Percentiles rank a stretch among this genome's conserved stretches.
Evolutionary conservation across 35 echinoderm and acorn worm genomes (phyloP).

Genomic region (Acanthaster planci): DNA sequence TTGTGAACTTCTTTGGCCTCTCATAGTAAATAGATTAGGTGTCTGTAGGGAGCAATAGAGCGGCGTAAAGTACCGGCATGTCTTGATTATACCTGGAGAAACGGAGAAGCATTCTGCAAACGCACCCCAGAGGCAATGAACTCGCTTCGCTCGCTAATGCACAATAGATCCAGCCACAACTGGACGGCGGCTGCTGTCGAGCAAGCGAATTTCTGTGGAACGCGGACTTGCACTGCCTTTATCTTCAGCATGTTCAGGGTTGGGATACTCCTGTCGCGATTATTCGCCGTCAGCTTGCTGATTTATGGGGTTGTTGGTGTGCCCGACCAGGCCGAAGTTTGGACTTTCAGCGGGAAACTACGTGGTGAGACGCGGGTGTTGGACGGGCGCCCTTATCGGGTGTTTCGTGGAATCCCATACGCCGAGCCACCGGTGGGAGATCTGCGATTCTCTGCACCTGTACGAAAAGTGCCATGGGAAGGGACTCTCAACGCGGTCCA

Average conservation of each 20-base stretch:
- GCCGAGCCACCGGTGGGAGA: conserved; percentile 56
- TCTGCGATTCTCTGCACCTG: conserved; percentile 42
- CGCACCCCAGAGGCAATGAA: too few species aligned
- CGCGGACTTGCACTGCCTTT: background rate
- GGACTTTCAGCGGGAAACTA: background rate
- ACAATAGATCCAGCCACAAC: background rate
- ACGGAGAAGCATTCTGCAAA: too few species aligned
- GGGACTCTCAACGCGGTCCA: conserved; percentile 29
- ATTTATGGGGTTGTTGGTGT: background rate
- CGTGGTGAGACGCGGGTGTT: background rate
- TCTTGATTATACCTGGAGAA: too few species aligned
- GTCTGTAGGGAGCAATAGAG: too few species aligned
- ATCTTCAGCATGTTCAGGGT: background rate
- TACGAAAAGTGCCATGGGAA: conserved; percentile 38
- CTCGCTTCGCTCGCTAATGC: too few species aligned
- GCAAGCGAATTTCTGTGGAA: too few species aligned
- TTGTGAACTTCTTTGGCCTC: too few species aligned
- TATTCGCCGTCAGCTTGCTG: background rate
- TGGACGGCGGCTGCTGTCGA: background rate
- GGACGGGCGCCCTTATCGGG: background rate
- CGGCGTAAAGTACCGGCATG: too few species aligned
- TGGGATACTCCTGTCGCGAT: background rate
- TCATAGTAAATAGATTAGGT: too few species aligned
- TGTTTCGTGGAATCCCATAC: conserved; percentile 74
- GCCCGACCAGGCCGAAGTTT: background rate